Conservation (phyloP, 2,113 vertebrate species). For the Cranoglanis bouderius region DNA sequence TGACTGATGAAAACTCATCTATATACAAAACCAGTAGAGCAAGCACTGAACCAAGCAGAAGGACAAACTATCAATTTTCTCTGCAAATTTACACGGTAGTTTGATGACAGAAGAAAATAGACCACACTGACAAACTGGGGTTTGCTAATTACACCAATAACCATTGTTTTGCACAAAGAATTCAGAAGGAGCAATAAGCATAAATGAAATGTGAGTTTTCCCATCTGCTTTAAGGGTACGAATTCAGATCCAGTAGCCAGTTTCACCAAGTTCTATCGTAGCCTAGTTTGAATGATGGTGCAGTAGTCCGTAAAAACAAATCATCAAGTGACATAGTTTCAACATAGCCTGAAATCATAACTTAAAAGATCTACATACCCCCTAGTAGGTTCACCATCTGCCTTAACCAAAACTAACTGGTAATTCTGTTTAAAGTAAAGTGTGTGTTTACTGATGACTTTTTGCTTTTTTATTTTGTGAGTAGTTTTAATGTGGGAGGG, state of each 20-base stretch:
- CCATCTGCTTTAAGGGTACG: neutral
- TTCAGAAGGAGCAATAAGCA: too few relatives aligned
- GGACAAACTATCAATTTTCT: conserved; percentile 19
- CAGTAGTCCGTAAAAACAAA: too few relatives aligned
- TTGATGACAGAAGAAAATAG: conserved; percentile 13
- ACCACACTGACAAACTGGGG: conserved; percentile 7
- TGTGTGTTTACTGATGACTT: neutral
- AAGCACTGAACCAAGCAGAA: conserved; percentile 8
- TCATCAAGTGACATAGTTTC: neutral
- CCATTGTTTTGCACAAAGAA: neutral
- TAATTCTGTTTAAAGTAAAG: neutral
- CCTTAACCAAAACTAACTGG: neutral
- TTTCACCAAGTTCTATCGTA: neutral
- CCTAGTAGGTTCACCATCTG: neutral
- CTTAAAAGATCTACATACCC: neutral
- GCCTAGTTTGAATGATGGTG: neutral
- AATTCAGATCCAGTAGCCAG: neutral
- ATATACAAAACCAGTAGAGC: neutral
- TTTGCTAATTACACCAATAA: conserved; percentile 6
- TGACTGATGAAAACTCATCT: neutral
- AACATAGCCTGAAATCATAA: neutral
- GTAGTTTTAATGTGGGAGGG: neutral
- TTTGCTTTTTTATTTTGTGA: neutral
- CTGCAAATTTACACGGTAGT: conserved; percentile 9
- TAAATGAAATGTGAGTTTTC: neutral